Evolutionary conservation across 2,888 invertebrate genomes (phyloP).

Genomic region (Cyclophora punctaria): DNA sequence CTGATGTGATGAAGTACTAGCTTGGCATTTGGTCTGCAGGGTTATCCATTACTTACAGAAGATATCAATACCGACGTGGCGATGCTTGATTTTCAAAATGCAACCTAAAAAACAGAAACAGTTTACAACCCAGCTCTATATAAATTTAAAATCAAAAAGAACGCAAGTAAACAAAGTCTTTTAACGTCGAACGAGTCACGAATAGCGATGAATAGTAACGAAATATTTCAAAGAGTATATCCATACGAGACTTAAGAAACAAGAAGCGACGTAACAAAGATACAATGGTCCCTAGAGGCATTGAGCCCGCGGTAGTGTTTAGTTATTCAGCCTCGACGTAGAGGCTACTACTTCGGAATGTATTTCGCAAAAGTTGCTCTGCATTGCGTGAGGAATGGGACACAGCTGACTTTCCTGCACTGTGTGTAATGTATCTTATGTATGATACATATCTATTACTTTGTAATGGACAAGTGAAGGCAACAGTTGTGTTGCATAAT

Average conservation of each 20-base stretch:
- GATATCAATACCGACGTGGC: too few species aligned
- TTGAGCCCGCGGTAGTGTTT: conserved; percentile 10
- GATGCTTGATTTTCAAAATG: too few species aligned
- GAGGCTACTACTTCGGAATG: conserved; percentile 18
- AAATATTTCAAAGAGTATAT: conserved; percentile 10
- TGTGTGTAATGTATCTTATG: not conserved
- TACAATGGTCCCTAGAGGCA: conserved; percentile 20
- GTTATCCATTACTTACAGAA: too few species aligned
- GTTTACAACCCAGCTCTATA: too few species aligned
- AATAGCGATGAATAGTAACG: conserved; percentile 11
- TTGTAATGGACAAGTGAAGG: too few species aligned
- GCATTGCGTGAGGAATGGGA: conserved; percentile 16
- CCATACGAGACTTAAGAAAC: conserved; percentile 10
- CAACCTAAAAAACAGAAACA: too few species aligned
- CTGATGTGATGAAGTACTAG: too few species aligned
- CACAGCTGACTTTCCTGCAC: conserved; percentile 4
- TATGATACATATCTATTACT: not conserved
- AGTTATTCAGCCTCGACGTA: conserved; percentile 19
- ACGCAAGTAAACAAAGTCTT: not conserved
- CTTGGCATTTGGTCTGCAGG: too few species aligned
- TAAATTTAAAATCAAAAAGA: too few species aligned
- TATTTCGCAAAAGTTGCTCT: conserved; percentile 24
- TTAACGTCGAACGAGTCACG: not conserved
- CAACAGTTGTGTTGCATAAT: too few species aligned
- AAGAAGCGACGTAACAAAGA: conserved; percentile 22